phyloP scores from a whole-genome alignment of 1,140 invertebrate genomes.

The Dufourea novaeangliae region DNA sequence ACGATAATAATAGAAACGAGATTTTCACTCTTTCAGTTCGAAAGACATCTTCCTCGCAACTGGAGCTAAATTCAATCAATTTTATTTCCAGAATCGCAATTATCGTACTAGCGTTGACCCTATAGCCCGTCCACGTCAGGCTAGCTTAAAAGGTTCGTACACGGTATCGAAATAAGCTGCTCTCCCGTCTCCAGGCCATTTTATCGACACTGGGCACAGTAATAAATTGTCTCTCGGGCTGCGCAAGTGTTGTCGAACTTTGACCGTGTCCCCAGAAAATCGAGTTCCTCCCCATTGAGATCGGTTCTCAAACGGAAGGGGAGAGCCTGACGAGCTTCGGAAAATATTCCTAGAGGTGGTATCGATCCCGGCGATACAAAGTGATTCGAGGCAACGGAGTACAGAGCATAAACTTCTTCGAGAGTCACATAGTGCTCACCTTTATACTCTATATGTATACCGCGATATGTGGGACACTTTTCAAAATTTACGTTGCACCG shows the following conservation, averaged over 20 bases:
- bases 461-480: too few species aligned
- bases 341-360: neutral
- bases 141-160: conserved; percentile 15
- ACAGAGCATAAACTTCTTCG: neutral
- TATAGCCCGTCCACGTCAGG: conserved; percentile 2
- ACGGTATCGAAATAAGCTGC: conserved; percentile 8
- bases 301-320: too few species aligned
- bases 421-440: neutral
- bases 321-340: neutral
- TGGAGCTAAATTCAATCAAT: neutral
- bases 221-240: neutral
- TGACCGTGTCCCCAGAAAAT: neutral
- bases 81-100: neutral
- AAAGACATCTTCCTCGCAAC: neutral
- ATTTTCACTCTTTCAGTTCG: too few species aligned
- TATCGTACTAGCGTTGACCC: conserved; percentile 17
- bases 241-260: too few species aligned
- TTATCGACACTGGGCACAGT: neutral
- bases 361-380: neutral
- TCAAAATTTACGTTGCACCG: too few species aligned
- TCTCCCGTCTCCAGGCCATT: neutral
- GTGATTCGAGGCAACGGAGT: neutral
- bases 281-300: neutral
- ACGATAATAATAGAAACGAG: too few species aligned
- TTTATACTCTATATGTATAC: neutral